Conservation (phyloP, 2,113 vertebrate species). For the Macquaria ambigua region DNA sequence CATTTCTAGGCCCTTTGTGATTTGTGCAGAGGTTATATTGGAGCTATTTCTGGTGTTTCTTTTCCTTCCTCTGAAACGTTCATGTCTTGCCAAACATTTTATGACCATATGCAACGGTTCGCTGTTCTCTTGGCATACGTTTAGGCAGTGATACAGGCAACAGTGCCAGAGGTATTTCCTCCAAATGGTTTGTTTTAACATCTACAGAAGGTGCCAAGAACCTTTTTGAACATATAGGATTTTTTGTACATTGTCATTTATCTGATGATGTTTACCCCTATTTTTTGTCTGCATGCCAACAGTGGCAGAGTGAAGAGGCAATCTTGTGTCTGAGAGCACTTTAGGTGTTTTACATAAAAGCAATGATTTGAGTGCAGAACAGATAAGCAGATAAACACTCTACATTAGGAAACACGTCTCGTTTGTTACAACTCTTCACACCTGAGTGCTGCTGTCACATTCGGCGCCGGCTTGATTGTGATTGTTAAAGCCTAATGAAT, state of each 20-base stretch:
- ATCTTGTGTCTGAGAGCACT: not conserved
- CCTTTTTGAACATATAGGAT: too few relatives aligned
- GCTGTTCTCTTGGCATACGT: not conserved
- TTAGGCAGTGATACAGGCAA: conserved; percentile 5
- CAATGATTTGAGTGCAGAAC: not conserved
- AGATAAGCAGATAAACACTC: not conserved
- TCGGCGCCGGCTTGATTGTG: not conserved
- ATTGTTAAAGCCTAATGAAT: conserved; percentile 2
- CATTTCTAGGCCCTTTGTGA: not conserved
- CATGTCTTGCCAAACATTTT: conserved; percentile 37
- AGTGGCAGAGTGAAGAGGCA: not conserved
- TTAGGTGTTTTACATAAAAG: not conserved
- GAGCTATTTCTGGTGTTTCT: conserved; percentile 33
- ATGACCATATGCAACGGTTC: conserved; percentile 2
- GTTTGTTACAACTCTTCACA: not conserved
- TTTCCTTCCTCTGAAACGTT: conserved; percentile 13
- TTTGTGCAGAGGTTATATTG: conserved; percentile 13
- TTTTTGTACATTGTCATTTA: too few relatives aligned
- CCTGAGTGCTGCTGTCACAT: not conserved
- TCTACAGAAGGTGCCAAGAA: not conserved
- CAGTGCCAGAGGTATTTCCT: not conserved
- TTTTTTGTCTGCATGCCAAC: not conserved
- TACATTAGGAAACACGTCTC: not conserved
- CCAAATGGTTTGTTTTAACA: not conserved
- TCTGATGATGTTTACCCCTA: not conserved